Conservation (phyloP, 2,888 invertebrate genomes). For the Ptilodon capucinus region DNA sequence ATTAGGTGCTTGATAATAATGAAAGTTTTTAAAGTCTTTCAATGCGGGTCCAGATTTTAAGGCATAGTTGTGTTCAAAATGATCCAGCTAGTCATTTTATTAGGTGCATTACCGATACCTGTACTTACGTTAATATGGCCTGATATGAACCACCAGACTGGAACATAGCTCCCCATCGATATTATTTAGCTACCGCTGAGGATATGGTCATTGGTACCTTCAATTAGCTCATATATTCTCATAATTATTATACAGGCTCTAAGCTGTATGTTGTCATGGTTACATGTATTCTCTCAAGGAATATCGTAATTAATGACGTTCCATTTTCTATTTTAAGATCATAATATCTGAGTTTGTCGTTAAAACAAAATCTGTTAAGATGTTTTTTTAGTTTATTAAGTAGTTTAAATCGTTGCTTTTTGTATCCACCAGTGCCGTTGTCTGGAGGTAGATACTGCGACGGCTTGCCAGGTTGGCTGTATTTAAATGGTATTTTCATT, state of each 20-base stretch:
- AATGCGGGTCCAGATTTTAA: too few relatives aligned
- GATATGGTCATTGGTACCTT: not conserved
- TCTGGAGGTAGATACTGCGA: not conserved
- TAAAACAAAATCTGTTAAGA: not conserved
- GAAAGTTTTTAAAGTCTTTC: too few relatives aligned
- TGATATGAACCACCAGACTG: not conserved
- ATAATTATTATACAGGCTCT: not conserved
- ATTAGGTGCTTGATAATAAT: too few relatives aligned
- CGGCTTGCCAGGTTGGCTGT: conserved; percentile 7
- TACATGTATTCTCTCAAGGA: too few relatives aligned
- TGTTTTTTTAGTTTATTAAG: not conserved
- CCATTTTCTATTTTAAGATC: not conserved
- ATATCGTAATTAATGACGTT: not conserved
- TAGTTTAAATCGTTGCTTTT: not conserved
- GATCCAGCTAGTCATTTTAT: too few relatives aligned
- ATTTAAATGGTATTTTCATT: conserved; percentile 12
- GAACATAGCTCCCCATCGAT: not conserved
- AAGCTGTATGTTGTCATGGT: not conserved
- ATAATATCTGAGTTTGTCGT: not conserved
- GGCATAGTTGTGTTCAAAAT: too few relatives aligned
- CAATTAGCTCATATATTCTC: not conserved
- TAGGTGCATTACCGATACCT: not conserved
- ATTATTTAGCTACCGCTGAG: too few relatives aligned
- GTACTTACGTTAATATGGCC: too few relatives aligned
- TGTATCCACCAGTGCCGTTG: not conserved